Base-by-base conservation (phyloP, 1,140 invertebrate genomes). In the Drosophila sp. region DNA sequence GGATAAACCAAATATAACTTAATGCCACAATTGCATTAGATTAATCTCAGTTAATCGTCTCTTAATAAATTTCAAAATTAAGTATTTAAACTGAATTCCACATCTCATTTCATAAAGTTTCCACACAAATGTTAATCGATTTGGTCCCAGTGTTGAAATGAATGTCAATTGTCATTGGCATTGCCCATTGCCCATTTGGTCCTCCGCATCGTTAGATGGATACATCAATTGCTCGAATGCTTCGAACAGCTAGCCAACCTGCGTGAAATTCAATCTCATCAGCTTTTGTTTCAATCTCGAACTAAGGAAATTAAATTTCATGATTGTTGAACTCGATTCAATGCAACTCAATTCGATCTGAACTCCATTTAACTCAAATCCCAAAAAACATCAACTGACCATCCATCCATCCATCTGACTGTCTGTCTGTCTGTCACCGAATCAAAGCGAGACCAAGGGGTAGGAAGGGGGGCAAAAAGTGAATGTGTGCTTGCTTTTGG, bases 291-390 rank as follows among this genome's bases (percentile, higher is more conserved):
- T 58, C 29, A 38, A 56, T 54, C 57, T 71, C 44, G 27, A 76
- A 76, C 70, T 41, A 56, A 67, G 83, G 83, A 86, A 82, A 86
- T 87, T 61, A 66, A 79, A 82, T 85, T 82, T 86, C 72, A 76
- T 70, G 72, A 83, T 79, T 71, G 44, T 76, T 66, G 62, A 75
- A 60, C 67, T 47, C 17, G 17, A 44, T 5, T 44, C n/a, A 5
- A 44, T 44, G n/a, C 41, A 44, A 44, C 17, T 44, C 44, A 47
- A 47, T 47, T 47, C 44, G 23, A 47, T 47, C 44, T 47, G 44
- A 50, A 50, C 44, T 50, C 44, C 44, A 8, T 3, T 50, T 27
- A 25, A 50, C 44, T 25, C 44, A 50, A 50, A 50, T 25, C 23
- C 44, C 35, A 38, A 11, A 27, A 50, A 27, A 50, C 8, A 47